Conservation (phyloP, 2,888 invertebrate species). For the Schrankia costaestrigalis region DNA sequence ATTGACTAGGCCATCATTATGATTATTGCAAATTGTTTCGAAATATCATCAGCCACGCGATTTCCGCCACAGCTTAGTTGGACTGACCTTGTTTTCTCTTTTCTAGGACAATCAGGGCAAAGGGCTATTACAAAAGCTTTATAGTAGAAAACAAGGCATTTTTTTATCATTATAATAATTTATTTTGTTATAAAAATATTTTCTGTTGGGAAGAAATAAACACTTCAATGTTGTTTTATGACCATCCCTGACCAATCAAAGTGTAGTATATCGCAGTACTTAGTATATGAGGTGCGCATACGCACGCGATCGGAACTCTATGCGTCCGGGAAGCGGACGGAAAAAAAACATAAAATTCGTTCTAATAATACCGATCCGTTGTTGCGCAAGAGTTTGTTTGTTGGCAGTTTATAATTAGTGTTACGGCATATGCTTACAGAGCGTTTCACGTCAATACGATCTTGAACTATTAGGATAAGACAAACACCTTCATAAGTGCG, state of each 20-base stretch:
- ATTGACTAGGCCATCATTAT: constrained; percentile 1
- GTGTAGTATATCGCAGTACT: not conserved
- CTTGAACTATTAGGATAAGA: constrained; percentile 13
- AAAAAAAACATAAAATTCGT: constrained; percentile 52
- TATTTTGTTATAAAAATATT: no score
- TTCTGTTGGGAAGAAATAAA: no score
- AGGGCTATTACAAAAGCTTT: constrained; percentile 4
- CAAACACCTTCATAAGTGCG: no score
- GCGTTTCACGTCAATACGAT: constrained; percentile 20
- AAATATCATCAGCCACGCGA: constrained; percentile 5
- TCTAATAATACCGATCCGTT: constrained; percentile 52
- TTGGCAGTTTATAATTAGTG: constrained; percentile 34
- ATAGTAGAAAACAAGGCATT: no score
- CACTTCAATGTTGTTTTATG: no score
- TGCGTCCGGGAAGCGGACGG: constrained; percentile 72
- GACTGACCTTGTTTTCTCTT: constrained; percentile 21
- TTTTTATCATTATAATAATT: no score
- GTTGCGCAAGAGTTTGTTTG: constrained; percentile 47
- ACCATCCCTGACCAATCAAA: constrained; percentile 3
- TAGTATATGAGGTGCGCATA: constrained; percentile 19
- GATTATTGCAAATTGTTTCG: constrained; percentile 1
- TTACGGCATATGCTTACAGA: constrained; percentile 29
- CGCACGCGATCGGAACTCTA: constrained; percentile 69
- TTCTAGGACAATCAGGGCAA: constrained; percentile 13
- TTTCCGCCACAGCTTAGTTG: constrained; percentile 10